Evolutionary conservation across 2,888 invertebrate genomes (phyloP).

Genomic region (Leucozona laternaria): DNA sequence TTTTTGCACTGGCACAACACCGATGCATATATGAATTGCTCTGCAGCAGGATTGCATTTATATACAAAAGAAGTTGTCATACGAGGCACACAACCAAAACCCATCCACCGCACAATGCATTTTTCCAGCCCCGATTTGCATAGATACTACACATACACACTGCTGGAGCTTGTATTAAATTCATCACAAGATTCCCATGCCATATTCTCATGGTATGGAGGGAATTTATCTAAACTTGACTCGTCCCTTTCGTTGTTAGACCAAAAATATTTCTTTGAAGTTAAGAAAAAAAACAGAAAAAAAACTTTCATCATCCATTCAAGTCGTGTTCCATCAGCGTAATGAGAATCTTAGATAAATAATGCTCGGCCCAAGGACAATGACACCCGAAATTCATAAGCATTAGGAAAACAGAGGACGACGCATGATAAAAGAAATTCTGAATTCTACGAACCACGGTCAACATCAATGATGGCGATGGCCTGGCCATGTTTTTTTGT

Average conservation of each 20-base stretch:
- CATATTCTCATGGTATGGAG: not conserved
- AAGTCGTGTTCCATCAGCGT: slow-evolving; percentile 59
- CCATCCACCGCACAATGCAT: slow-evolving; percentile 7
- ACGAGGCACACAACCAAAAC: not conserved
- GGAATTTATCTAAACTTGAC: not conserved
- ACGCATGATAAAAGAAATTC: slow-evolving; percentile 5
- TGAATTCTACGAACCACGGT: not conserved
- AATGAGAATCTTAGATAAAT: slow-evolving; percentile 55
- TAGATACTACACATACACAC: not conserved
- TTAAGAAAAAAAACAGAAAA: not conserved
- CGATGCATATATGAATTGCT: not conserved
- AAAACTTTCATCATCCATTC: slow-evolving; percentile 7
- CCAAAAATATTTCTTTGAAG: slow-evolving; percentile 38
- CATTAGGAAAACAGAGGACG: not conserved
- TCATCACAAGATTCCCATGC: not conserved
- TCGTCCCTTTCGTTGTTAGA: slow-evolving; percentile 1
- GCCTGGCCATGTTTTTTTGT: not conserved
- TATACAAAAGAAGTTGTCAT: not conserved
- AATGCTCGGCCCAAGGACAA: slow-evolving; percentile 22
- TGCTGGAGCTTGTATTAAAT: not conserved
- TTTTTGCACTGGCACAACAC: not conserved
- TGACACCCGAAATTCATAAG: slow-evolving; percentile 18
- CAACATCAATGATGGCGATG: slow-evolving; percentile 4
- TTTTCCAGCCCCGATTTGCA: not conserved
- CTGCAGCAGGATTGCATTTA: not conserved